Conservation (phyloP, 2,797 vertebrate species). For the Champsocephalus gunnari region DNA sequence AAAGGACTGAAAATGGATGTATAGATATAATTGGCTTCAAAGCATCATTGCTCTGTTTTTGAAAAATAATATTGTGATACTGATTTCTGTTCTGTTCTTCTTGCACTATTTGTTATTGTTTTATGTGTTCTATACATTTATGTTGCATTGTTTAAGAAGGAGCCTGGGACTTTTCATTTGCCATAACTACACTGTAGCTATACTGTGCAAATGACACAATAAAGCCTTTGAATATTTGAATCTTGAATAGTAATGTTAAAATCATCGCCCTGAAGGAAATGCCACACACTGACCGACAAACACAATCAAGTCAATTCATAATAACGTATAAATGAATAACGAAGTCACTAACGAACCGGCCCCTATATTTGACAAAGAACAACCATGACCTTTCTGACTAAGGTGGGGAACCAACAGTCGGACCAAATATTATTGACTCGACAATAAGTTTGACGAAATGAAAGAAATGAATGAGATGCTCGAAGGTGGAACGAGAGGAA, state of each 20-base stretch:
- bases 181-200: too few relatives aligned
- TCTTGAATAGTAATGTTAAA: constrained; percentile 7
- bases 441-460: constrained; percentile 20
- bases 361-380: constrained; percentile 40
- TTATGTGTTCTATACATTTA: too few relatives aligned
- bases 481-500: not conserved
- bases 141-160: too few relatives aligned
- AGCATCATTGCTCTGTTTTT: not conserved
- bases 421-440: constrained; percentile 61
- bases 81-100: not conserved
- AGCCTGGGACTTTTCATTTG: too few relatives aligned
- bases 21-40: not conserved
- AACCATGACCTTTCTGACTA: constrained; percentile 52
- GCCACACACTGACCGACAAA: constrained; percentile 39
- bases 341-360: constrained; percentile 7
- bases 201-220: too few relatives aligned
- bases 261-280: constrained; percentile 8
- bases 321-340: constrained; percentile 38
- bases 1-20: not conserved
- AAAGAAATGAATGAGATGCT: not conserved
- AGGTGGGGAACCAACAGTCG: constrained; percentile 29
- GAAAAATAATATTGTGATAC: not conserved
- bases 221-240: too few relatives aligned
- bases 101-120: too few relatives aligned
- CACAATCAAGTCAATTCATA: constrained; percentile 12